Percentiles rank a stretch among this genome's conserved stretches.
Conservation (phyloP, 2,888 invertebrate species). For the Pardosa pseudoannulata region DNA sequence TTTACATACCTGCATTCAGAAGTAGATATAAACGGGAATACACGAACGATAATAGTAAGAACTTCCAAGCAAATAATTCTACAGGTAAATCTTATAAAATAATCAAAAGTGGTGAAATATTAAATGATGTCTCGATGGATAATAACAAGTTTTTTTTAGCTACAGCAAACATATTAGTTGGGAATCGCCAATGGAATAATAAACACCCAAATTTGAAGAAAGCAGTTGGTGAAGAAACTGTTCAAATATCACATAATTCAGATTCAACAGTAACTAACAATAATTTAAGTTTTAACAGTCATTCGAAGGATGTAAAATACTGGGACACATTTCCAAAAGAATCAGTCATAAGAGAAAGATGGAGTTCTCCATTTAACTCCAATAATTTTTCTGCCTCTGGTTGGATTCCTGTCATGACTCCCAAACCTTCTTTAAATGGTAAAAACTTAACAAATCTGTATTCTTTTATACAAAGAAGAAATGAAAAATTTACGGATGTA, state of each 20-base stretch:
- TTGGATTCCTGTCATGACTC: conserved; percentile 58
- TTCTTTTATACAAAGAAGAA: not conserved
- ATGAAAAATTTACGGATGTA: not conserved
- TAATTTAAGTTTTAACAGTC: not conserved
- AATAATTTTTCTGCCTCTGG: conserved; percentile 48
- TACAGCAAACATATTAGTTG: conserved; percentile 38
- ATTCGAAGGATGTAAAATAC: not conserved
- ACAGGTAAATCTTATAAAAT: conserved; percentile 5
- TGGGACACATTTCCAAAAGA: conserved; percentile 20
- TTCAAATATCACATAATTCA: not conserved
- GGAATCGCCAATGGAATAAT: not conserved
- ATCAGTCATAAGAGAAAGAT: conserved; percentile 26
- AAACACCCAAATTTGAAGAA: not conserved
- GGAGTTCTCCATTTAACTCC: conserved; percentile 50
- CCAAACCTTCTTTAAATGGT: not conserved
- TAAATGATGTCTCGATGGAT: not conserved
- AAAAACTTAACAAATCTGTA: not conserved
- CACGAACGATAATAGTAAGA: not conserved
- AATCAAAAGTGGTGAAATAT: conserved; percentile 17
- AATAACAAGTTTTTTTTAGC: conserved; percentile 46
- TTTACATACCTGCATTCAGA: conserved; percentile 37
- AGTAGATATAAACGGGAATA: conserved; percentile 25
- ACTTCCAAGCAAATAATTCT: not conserved
- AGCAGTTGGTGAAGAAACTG: not conserved
- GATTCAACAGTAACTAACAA: not conserved